These are phyloP conservation scores for Microtus pennsylvanicus DNA, from an alignment of 2,113 vertebrate species.

Conservation along the genomic window DNA sequence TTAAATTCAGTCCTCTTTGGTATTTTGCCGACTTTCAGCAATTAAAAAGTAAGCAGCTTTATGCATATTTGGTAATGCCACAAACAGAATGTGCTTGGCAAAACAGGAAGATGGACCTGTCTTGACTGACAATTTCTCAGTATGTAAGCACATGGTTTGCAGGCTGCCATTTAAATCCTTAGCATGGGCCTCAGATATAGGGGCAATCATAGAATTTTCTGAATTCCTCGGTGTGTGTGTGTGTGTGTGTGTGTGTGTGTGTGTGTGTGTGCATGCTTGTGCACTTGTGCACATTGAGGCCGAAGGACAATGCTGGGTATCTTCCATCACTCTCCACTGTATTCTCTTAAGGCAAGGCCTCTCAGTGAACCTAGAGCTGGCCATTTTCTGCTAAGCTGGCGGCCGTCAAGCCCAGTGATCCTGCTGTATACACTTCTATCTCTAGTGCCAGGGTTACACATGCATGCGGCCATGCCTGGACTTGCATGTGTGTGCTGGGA, in stretches of 20 bases:
- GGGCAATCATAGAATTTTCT: neutral
- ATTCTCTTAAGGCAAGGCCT: neutral
- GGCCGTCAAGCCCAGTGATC: neutral
- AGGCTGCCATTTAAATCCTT: neutral
- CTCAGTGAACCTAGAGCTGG: neutral
- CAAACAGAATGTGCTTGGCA: neutral
- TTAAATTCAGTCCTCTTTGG: slow-evolving; percentile 67
- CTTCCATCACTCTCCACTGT: neutral
- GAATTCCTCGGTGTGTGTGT: neutral
- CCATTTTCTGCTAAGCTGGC: neutral
- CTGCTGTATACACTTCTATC: neutral
- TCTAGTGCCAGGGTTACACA: neutral
- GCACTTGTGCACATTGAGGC: neutral
- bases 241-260: neutral
- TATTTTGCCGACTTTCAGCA: slow-evolving; percentile 41
- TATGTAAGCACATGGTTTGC: neutral
- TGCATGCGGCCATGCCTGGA: neutral
- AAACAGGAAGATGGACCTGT: neutral
- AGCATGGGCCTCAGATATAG: neutral
- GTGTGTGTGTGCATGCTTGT: too few species aligned
- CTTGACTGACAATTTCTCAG: neutral
- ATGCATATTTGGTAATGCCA: neutral
- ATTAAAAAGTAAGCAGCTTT: slow-evolving; percentile 48
- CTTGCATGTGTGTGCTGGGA: neutral
- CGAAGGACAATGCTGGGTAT: neutral